Conservation (phyloP, 2,888 invertebrate genomes). For the Calameuta filiformis region DNA sequence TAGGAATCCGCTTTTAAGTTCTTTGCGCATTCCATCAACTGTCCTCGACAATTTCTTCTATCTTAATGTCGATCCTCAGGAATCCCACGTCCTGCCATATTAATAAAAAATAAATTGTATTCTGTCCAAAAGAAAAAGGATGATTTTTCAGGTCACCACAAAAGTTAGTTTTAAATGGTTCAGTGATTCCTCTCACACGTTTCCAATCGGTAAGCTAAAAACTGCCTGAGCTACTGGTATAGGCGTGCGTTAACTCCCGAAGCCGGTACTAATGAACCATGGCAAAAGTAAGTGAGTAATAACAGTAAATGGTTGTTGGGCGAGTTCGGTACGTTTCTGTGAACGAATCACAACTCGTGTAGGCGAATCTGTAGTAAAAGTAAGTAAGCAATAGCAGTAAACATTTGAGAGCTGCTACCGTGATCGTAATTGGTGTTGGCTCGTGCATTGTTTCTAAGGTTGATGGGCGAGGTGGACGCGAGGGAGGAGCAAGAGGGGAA, state of each 20-base stretch:
- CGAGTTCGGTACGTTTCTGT: not conserved
- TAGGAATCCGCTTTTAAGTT: not conserved
- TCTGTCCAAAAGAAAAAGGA: not conserved
- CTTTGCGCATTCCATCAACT: not conserved
- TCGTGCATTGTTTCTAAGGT: constrained; percentile 33
- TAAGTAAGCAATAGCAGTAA: constrained; percentile 40
- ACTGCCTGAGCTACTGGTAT: not conserved
- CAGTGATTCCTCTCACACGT: not conserved
- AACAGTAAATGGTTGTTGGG: constrained; percentile 40
- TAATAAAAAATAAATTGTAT: not conserved
- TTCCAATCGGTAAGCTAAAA: not conserved
- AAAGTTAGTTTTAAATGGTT: not conserved
- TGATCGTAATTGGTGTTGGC: constrained; percentile 51
- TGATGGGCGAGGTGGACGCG: constrained; percentile 8
- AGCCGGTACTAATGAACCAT: not conserved
- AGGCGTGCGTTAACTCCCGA: not conserved
- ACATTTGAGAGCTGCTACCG: constrained; percentile 48
- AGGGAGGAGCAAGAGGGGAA: constrained; percentile 10
- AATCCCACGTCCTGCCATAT: not conserved
- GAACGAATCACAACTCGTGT: not conserved
- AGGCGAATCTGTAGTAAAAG: constrained; percentile 12
- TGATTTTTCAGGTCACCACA: not conserved
- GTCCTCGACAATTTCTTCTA: not conserved
- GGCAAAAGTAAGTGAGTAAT: constrained; percentile 33
- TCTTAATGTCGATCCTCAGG: not conserved